Percentiles rank a stretch among this genome's conserved stretches.
Conservation (phyloP, 2,113 vertebrate genomes). For the Sapayoa aenigma region DNA sequence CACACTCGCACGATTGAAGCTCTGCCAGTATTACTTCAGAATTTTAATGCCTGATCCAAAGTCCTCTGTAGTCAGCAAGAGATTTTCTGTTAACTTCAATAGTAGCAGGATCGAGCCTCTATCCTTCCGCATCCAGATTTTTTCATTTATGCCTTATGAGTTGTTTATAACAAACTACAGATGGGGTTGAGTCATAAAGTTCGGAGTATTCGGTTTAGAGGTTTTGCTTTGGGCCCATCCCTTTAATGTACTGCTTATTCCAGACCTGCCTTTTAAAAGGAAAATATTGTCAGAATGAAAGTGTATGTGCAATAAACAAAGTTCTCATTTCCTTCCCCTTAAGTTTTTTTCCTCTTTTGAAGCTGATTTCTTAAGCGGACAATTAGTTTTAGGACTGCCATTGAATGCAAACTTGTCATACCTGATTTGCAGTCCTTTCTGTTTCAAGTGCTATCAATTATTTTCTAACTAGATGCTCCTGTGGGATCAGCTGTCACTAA, state of each 20-base stretch:
- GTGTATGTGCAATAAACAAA: constrained; percentile 54
- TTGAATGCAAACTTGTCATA: constrained; percentile 32
- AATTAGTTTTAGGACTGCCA: constrained; percentile 39
- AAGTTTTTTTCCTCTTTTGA: constrained; percentile 1
- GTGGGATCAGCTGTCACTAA: constrained; percentile 65
- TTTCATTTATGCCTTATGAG: constrained; percentile 68
- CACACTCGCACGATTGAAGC: constrained; percentile 31
- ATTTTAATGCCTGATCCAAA: constrained; percentile 56
- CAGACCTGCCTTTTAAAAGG: constrained; percentile 52
- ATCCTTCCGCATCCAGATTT: constrained; percentile 63
- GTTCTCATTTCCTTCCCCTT: constrained; percentile 51
- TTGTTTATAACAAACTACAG: constrained; percentile 69
- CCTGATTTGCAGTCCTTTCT: constrained; percentile 19
- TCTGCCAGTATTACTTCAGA: constrained; percentile 57
- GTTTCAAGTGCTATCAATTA: constrained; percentile 40
- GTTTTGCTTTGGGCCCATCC: constrained; percentile 54
- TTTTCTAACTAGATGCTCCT: constrained; percentile 57
- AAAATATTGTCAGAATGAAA: constrained; percentile 60
- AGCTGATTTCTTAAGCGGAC: constrained; percentile 33
- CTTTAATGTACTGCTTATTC: constrained; percentile 54
- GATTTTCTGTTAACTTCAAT: constrained; percentile 52
- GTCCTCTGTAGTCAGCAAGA: constrained; percentile 58
- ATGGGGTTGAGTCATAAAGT: constrained; percentile 66
- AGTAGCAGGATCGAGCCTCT: constrained; percentile 46
- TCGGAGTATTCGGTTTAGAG: constrained; percentile 30